phyloP scores from a whole-genome alignment of 2,888 invertebrate genomes.

The Scaptomyza flava region DNA sequence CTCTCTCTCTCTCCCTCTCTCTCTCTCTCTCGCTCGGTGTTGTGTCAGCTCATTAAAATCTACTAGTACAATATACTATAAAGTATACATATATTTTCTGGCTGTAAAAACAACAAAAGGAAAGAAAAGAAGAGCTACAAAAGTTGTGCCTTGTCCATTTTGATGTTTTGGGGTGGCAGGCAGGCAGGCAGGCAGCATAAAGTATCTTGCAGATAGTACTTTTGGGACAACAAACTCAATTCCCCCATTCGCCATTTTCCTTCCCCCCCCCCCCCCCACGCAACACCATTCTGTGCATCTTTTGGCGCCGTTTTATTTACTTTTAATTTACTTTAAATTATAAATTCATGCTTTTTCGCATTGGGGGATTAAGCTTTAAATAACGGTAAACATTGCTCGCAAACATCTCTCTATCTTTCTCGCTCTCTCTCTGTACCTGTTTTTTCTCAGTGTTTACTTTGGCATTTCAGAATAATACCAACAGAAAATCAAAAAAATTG shows the following conservation, averaged over 20 bases:
- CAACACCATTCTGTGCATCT: slow-evolving; percentile 35
- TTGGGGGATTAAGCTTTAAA: slow-evolving; percentile 78
- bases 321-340: slow-evolving; percentile 80
- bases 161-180: slow-evolving; percentile 25
- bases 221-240: slow-evolving; percentile 21
- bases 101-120: neutral
- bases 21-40: neutral
- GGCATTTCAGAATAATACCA: slow-evolving; percentile 43
- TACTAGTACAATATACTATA: neutral
- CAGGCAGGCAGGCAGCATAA: neutral
- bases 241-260: neutral
- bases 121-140: slow-evolving; percentile 24
- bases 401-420: neutral
- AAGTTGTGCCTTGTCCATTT: slow-evolving; percentile 36
- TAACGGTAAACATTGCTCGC: slow-evolving; percentile 68
- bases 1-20: neutral
- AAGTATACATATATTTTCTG: neutral
- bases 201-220: slow-evolving; percentile 21
- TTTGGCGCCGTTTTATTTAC: slow-evolving; percentile 72
- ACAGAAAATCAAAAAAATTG: slow-evolving; percentile 15
- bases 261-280: neutral
- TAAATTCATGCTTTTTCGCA: slow-evolving; percentile 77
- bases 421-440: slow-evolving; percentile 7
- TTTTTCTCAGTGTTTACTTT: slow-evolving; percentile 48
- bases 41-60: slow-evolving; percentile 41